Evolutionary conservation across 2,888 invertebrate species (phyloP).

Genomic region (Synergus laeviventris): DNA sequence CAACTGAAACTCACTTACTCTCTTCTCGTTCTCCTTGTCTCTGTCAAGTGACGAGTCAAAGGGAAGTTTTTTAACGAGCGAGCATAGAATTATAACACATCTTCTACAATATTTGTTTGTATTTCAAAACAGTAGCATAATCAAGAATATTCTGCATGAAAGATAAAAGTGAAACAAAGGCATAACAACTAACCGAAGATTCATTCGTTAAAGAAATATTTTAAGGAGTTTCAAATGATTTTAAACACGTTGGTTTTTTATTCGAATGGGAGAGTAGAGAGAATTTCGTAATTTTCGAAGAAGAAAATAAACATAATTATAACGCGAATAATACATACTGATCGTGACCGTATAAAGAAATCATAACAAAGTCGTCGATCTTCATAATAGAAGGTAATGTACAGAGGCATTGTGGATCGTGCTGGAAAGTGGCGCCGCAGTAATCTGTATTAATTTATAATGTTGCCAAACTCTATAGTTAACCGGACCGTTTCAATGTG

Average conservation of each 20-base stretch:
- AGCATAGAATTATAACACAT: slow-evolving; percentile 4
- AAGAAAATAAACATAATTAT: too few species aligned
- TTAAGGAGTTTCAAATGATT: too few species aligned
- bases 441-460: slow-evolving; percentile 61
- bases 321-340: not conserved
- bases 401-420: slow-evolving; percentile 28
- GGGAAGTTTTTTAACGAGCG: not conserved
- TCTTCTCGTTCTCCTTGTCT: not conserved
- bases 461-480: slow-evolving; percentile 45
- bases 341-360: too few species aligned
- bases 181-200: too few species aligned
- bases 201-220: too few species aligned
- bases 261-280: not conserved
- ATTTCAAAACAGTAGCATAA: not conserved
- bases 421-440: slow-evolving; percentile 40
- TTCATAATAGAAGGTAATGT: not conserved
- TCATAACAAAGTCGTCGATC: too few species aligned
- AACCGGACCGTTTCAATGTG: slow-evolving; percentile 47
- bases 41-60: not conserved
- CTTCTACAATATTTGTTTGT: not conserved
- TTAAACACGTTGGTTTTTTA: too few species aligned
- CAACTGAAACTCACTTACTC: slow-evolving; percentile 7
- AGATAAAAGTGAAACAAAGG: too few species aligned
- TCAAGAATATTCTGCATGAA: not conserved
- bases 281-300: too few species aligned